Base-by-base conservation (phyloP, 2,888 invertebrate genomes). In the Balanococcus diminutus region DNA sequence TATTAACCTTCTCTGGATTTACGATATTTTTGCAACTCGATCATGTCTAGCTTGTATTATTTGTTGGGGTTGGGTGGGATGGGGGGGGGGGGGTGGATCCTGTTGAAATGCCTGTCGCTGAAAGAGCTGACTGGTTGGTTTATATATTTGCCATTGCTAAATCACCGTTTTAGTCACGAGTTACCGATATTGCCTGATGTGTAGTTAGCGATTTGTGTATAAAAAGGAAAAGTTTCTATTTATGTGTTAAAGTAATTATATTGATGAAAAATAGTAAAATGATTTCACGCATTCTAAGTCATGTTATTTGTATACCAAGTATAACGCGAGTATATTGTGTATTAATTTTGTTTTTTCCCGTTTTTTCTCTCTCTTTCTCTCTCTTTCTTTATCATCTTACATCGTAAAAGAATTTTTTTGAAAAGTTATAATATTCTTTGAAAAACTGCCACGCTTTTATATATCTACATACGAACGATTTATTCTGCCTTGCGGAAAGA, bases 101-200 rank as follows among this genome's bases (percentile, higher is more conserved):
- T 32, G n/a, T 19, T 16, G 8, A 19, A 51, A 51, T 19, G 3
- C 32, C 32, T 75, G 32, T 75, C 32, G 32, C 75, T 32, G 75
- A 75, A 75, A 75, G 32, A 75, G 61, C 5, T 2, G 42, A 72
- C 75, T 75, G 84, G 19, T 75, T 84, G 84, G 32, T 32, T 32
- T 39, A 67, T n/a, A n/a, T 39, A 39, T 84, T 84, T 84, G 84
- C 84, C 84, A 84, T 84, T 84, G 84, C 84, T 84, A 84, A 84
- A 84, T 84, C 84, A 84, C 84, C 84, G 72, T 84, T 84, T 84
- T 84, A 84, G 84, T 84, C 84, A 84, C 84, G 46, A 84, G 84
- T 84, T 84, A 84, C 84, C 84, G 75, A 75, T 75, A 84, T 67
- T 84, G 84, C 84, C 84, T 84, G 61, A 39, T 32, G 32, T 75